These are phyloP conservation scores for Alviniconcha strummeri DNA, from an alignment of 2,888 invertebrate species.

Conservation along the genomic window DNA sequence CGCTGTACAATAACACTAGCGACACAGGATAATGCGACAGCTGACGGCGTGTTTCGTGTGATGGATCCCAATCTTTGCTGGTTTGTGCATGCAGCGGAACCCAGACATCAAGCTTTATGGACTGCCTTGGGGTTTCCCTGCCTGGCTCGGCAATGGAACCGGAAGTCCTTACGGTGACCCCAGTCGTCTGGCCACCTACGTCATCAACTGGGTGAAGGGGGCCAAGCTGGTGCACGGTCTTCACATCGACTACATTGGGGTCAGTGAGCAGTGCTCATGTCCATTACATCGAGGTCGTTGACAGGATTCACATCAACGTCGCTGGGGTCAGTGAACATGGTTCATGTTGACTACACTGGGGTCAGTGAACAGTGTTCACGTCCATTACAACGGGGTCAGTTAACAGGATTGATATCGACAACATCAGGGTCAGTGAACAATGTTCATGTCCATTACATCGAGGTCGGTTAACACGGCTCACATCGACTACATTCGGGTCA, in stretches of 20 bases:
- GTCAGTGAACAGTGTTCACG: constrained; percentile 44
- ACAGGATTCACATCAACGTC: too few species aligned
- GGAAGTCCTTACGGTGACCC: constrained; percentile 62
- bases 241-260: constrained; percentile 71
- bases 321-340: constrained; percentile 46
- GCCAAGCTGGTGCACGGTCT: constrained; percentile 63
- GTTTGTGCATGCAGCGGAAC: constrained; percentile 56
- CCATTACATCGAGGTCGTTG: too few species aligned
- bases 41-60: too few species aligned
- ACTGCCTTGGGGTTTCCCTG: constrained; percentile 72
- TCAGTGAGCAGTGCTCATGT: constrained; percentile 39
- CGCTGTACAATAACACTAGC: too few species aligned
- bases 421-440: too few species aligned
- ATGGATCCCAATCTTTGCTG: too few species aligned
- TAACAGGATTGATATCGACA: too few species aligned
- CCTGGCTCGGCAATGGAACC: constrained; percentile 66
- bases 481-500: too few species aligned
- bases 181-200: constrained; percentile 60
- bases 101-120: constrained; percentile 70
- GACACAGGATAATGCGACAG: too few species aligned
- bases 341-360: constrained; percentile 72
- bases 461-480: too few species aligned
- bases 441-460: too few species aligned
- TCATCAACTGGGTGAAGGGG: constrained; percentile 70
- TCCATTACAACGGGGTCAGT: too few species aligned